These are phyloP conservation scores for Poeciliopsis presidionis DNA, from an alignment of 2,797 vertebrate species.

Conservation along the genomic window DNA sequence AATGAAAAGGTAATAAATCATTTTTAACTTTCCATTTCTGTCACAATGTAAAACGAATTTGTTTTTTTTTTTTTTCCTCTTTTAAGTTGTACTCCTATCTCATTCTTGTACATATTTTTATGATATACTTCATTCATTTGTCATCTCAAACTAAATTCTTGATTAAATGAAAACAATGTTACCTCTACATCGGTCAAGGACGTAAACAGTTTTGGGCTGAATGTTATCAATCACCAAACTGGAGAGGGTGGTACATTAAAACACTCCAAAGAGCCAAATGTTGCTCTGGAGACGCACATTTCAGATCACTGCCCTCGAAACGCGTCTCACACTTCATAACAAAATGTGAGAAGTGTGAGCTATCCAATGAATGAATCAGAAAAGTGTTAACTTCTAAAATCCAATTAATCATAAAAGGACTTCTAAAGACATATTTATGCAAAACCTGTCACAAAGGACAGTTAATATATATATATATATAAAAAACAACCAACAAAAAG, in stretches of 20 bases:
- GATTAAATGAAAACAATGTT: not conserved
- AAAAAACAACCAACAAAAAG: not conserved
- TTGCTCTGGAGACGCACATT: not conserved
- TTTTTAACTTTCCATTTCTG: not conserved
- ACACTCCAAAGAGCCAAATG: not conserved
- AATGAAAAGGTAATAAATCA: not conserved
- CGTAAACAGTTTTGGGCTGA: not conserved
- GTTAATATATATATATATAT: too few relatives aligned
- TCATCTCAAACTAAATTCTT: not conserved
- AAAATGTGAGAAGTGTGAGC: too few relatives aligned
- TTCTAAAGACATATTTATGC: not conserved
- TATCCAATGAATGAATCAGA: not conserved
- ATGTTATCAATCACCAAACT: too few relatives aligned
- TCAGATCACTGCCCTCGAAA: not conserved
- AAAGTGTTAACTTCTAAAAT: not conserved
- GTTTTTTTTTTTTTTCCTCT: not conserved
- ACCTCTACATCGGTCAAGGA: not conserved
- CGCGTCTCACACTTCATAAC: not conserved
- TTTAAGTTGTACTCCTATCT: not conserved
- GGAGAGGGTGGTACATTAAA: not conserved
- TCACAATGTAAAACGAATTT: not conserved
- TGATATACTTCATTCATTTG: not conserved
- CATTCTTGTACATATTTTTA: not conserved
- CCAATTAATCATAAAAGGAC: not conserved
- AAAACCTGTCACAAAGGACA: not conserved